Conservation (phyloP, 2,113 vertebrate species). For the Acrocephalus kingi region DNA sequence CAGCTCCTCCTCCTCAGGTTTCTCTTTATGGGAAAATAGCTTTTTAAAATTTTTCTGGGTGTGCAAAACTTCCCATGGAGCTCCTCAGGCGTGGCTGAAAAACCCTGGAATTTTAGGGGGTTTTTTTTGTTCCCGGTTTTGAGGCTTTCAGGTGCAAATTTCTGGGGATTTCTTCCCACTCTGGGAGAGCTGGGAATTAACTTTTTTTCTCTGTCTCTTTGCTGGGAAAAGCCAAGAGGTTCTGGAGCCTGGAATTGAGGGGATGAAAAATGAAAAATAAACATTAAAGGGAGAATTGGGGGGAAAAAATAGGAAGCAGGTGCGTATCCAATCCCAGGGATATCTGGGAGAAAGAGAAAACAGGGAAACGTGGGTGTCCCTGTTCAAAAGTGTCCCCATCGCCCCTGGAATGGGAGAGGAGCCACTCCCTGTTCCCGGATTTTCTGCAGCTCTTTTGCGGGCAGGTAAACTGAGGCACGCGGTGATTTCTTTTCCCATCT, state of each 20-base stretch:
- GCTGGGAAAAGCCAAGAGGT: not conserved
- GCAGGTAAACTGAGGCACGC: not conserved
- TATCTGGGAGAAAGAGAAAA: not conserved
- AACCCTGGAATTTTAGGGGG: not conserved
- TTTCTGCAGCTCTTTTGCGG: not conserved
- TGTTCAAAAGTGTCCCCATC: not conserved
- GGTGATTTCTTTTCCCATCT: fast-evolving
- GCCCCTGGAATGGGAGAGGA: not conserved
- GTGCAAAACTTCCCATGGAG: not conserved
- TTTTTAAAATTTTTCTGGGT: not conserved
- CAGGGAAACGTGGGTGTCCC: fast-evolving
- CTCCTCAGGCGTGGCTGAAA: not conserved
- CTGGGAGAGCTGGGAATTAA: not conserved
- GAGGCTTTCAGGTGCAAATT: not conserved
- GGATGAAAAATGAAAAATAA: not conserved
- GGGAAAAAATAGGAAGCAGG: not conserved
- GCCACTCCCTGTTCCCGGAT: not conserved
- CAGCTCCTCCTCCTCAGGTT: fast-evolving
- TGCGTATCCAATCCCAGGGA: not conserved
- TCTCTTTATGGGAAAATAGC: not conserved
- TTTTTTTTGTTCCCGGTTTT: not conserved
- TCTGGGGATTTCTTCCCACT: not conserved
- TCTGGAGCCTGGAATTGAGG: not conserved
- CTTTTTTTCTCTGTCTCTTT: not conserved
- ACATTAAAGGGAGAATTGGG: not conserved